A percentile compares a stretch with the other conserved stretches of the same genome.
Conservation (phyloP, 1,140 invertebrate genomes). For the Euschistus heros region DNA sequence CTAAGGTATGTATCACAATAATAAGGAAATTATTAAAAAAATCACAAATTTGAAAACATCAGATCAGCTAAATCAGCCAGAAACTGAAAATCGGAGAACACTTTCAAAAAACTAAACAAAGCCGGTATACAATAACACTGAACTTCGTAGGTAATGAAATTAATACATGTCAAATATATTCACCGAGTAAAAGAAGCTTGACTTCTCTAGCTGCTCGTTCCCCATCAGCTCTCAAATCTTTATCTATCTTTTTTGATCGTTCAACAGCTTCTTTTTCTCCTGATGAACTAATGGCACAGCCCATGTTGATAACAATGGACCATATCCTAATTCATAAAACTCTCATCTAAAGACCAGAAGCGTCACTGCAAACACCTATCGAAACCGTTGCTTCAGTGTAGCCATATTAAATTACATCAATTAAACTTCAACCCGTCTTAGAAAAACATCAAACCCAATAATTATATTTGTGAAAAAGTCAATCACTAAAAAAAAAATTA, state of each 20-base stretch:
- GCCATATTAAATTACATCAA: background rate
- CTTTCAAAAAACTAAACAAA: too few relatives aligned
- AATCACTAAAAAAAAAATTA: too few relatives aligned
- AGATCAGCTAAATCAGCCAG: too few relatives aligned
- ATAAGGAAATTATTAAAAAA: too few relatives aligned
- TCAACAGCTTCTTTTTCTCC: constrained; percentile 71
- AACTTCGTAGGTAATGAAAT: constrained; percentile 16
- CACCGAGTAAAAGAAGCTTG: constrained; percentile 76
- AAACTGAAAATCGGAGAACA: too few relatives aligned
- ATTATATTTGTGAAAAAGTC: too few relatives aligned
- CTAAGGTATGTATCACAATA: too few relatives aligned
- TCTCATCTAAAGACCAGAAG: constrained; percentile 4
- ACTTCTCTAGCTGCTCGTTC: constrained; percentile 78
- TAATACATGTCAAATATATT: constrained; percentile 31
- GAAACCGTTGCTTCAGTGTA: constrained; percentile 3
- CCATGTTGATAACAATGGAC: constrained; percentile 44
- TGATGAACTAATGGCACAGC: constrained; percentile 65
- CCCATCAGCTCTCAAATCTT: constrained; percentile 68
- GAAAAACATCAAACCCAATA: too few relatives aligned
- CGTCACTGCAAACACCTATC: constrained; percentile 5
- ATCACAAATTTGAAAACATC: too few relatives aligned
- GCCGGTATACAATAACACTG: background rate
- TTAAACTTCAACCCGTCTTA: too few relatives aligned
- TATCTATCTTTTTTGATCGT: constrained; percentile 81
- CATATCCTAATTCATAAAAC: background rate